These are phyloP conservation scores for Symphodus melops DNA, from an alignment of 2,113 vertebrate species.

Conservation along the genomic window DNA sequence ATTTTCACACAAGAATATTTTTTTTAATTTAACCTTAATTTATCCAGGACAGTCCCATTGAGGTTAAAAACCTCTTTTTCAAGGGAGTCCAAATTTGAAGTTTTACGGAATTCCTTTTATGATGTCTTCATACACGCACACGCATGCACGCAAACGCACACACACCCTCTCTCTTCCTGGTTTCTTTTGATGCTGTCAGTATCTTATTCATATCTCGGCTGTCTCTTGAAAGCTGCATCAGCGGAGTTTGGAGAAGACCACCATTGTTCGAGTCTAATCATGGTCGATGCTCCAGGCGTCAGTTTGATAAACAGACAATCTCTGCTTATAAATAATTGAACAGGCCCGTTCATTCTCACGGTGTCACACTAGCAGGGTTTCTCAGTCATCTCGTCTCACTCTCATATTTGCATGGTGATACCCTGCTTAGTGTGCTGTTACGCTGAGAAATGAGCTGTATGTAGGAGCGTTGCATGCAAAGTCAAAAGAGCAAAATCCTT, in stretches of 20 bases:
- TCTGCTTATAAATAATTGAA: conserved; percentile 78
- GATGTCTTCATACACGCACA: neutral
- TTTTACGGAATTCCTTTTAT: neutral
- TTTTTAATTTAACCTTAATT: no score
- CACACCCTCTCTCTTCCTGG: neutral
- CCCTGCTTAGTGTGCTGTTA: conserved; percentile 59
- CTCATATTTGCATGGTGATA: conserved; percentile 54
- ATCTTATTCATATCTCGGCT: conserved; percentile 42
- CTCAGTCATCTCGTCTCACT: conserved; percentile 37
- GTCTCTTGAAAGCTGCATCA: conserved; percentile 58
- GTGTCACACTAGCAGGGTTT: conserved; percentile 58
- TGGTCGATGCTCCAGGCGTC: conserved; percentile 66
- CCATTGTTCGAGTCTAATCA: conserved; percentile 73
- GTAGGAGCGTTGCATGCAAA: neutral
- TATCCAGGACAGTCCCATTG: no score
- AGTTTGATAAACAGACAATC: conserved; percentile 79
- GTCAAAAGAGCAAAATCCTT: conserved; percentile 14
- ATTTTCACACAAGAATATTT: no score
- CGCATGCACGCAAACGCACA: conserved; percentile 8
- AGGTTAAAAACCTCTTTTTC: no score
- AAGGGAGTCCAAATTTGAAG: no score
- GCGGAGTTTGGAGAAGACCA: conserved; percentile 59
- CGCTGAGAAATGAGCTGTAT: conserved; percentile 40
- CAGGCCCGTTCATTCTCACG: conserved; percentile 55
- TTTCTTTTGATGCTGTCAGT: conserved; percentile 34